A percentile compares a stretch with the other conserved stretches of the same genome.
Conservation (phyloP, 2,888 invertebrate genomes). For the Eumacrocentrus americanus region DNA sequence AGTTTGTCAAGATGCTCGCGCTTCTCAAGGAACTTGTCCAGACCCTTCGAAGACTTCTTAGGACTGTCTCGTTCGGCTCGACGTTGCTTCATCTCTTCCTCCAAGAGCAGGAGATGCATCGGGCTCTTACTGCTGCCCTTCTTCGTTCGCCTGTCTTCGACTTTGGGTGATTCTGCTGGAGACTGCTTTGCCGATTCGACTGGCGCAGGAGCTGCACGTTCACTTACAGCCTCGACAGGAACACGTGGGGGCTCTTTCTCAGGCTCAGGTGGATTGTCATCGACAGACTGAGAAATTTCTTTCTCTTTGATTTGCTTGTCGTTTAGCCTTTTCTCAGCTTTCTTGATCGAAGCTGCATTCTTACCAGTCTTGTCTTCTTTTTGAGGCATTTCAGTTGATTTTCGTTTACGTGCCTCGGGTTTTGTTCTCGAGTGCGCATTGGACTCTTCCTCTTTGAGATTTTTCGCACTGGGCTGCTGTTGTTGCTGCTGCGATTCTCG, state of each 20-base stretch:
- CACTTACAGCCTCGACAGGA: slow-evolving; percentile 20
- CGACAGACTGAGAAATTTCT: slow-evolving; percentile 8
- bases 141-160: slow-evolving; percentile 48
- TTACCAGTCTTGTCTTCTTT: slow-evolving; percentile 56
- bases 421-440: slow-evolving; percentile 56
- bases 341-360: slow-evolving; percentile 54
- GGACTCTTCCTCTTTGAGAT: slow-evolving; percentile 53
- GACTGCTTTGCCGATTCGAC: slow-evolving; percentile 30
- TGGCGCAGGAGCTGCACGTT: slow-evolving; percentile 20
- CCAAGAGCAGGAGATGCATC: slow-evolving; percentile 51
- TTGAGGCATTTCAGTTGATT: slow-evolving; percentile 52
- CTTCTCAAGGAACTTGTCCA: slow-evolving; percentile 67
- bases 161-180: slow-evolving; percentile 19
- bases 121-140: slow-evolving; percentile 46
- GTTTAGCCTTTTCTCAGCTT: slow-evolving; percentile 54
- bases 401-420: slow-evolving; percentile 58
- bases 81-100: slow-evolving; percentile 59
- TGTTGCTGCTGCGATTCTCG: slow-evolving; percentile 38
- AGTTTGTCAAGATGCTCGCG: slow-evolving; percentile 62
- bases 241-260: slow-evolving; percentile 26
- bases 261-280: slow-evolving; percentile 27
- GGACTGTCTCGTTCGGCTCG: slow-evolving; percentile 63
- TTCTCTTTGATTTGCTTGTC: slow-evolving; percentile 36
- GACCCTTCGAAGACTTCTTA: slow-evolving; percentile 67
- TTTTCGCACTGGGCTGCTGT: slow-evolving; percentile 53